These are phyloP conservation scores for Rousettus madagascariensis DNA, from an alignment of 2,797 vertebrate genomes.

Conservation along the genomic window DNA sequence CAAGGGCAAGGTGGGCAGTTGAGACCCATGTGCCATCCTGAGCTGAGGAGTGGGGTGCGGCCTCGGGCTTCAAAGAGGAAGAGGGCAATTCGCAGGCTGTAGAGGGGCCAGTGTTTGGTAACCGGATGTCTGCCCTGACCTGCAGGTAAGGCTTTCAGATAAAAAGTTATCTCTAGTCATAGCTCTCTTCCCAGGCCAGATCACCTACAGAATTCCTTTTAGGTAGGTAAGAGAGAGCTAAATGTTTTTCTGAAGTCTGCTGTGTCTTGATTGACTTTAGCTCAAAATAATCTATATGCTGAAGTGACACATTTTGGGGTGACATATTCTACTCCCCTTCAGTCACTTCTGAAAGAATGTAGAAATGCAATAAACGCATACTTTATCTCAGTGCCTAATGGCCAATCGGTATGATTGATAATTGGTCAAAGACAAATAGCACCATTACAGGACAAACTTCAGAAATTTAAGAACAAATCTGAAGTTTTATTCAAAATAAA, in stretches of 20 bases:
- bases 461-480: background rate
- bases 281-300: background rate
- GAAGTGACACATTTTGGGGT: background rate
- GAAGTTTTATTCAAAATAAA: background rate
- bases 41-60: background rate
- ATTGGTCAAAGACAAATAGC: background rate
- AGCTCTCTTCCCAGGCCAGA: background rate
- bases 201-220: background rate
- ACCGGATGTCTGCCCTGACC: background rate
- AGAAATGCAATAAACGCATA: background rate
- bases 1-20: background rate
- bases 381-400: background rate
- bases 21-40: background rate
- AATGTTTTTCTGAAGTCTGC: background rate
- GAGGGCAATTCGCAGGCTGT: background rate
- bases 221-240: background rate
- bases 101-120: background rate
- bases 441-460: background rate
- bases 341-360: background rate
- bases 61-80: background rate
- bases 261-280: background rate
- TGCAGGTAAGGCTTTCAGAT: background rate
- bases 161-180: background rate
- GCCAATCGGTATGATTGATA: background rate
- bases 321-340: background rate